Evolutionary conservation across 2,113 vertebrate species (phyloP).

Genomic region (Donacobius atricapilla): DNA sequence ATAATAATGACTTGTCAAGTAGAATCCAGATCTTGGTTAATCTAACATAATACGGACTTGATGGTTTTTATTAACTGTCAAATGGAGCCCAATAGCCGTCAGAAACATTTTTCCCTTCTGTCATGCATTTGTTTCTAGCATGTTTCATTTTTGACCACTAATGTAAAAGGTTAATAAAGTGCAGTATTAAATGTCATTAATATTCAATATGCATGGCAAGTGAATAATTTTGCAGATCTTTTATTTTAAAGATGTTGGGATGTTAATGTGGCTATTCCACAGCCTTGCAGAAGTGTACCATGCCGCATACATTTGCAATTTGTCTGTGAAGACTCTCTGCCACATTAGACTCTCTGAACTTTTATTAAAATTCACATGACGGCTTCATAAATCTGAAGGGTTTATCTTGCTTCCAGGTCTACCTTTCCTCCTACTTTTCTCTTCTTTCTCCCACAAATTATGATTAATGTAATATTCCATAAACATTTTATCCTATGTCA

Average conservation of each 20-base stretch:
- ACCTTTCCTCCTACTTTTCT: neutral
- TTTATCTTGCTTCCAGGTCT: neutral
- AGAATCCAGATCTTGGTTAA: conserved; percentile 77
- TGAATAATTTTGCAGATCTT: conserved; percentile 64
- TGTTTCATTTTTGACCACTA: conserved; percentile 72
- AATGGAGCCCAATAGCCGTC: conserved; percentile 64
- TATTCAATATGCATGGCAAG: conserved; percentile 62
- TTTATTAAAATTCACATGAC: conserved; percentile 27
- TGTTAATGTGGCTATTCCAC: conserved; percentile 48
- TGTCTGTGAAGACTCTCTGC: conserved; percentile 14
- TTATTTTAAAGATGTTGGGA: conserved; percentile 49
- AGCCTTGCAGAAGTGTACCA: conserved; percentile 26
- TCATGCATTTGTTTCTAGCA: conserved; percentile 52
- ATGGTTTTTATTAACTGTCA: conserved; percentile 81
- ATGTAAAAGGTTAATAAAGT: conserved; percentile 76
- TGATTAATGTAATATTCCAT: neutral
- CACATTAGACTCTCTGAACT: conserved; percentile 10
- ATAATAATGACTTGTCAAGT: conserved; percentile 84
- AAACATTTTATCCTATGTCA: neutral
- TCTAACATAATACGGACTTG: conserved; percentile 78
- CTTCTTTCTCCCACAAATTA: neutral
- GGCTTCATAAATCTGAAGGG: conserved; percentile 15
- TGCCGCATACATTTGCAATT: neutral
- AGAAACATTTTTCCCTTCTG: conserved; percentile 69
- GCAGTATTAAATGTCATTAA: conserved; percentile 62